These are phyloP conservation scores for Enchytraeus crypticus DNA, from an alignment of 2,888 invertebrate species.

Conservation along the genomic window DNA sequence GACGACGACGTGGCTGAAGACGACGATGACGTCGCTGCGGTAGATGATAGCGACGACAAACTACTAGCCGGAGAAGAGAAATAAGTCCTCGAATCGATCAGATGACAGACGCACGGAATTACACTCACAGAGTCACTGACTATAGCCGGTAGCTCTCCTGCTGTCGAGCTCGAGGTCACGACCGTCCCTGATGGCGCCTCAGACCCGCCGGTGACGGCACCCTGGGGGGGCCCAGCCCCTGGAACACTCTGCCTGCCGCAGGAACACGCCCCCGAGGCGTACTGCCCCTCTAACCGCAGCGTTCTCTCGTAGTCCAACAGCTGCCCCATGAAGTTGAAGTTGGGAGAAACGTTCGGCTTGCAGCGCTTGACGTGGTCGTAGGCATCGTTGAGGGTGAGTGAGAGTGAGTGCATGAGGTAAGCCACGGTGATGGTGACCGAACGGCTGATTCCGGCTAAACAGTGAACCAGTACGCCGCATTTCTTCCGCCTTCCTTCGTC, in stretches of 20 bases:
- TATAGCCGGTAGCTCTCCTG: background rate
- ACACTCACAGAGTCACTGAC: background rate
- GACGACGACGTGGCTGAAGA: slow-evolving; percentile 1
- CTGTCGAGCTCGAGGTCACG: background rate
- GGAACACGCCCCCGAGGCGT: too few relatives aligned
- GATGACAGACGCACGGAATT: background rate
- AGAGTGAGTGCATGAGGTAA: slow-evolving; percentile 86
- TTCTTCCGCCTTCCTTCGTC: slow-evolving; percentile 82
- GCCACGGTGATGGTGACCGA: slow-evolving; percentile 93
- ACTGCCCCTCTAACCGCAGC: background rate
- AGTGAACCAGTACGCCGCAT: slow-evolving; percentile 88
- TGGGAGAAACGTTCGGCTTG: slow-evolving; percentile 91
- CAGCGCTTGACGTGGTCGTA: slow-evolving; percentile 85
- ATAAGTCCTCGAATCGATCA: background rate
- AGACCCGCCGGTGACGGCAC: background rate
- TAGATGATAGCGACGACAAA: background rate
- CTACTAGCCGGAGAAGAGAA: background rate
- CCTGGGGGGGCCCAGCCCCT: background rate
- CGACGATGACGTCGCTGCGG: background rate
- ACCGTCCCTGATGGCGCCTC: background rate
- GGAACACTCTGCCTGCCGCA: background rate
- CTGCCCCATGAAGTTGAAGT: slow-evolving; percentile 97
- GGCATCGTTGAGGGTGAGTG: slow-evolving; percentile 81
- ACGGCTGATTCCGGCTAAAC: slow-evolving; percentile 89
- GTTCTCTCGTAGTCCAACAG: slow-evolving; percentile 49